Base-by-base conservation (phyloP, 2,113 vertebrate genomes). In the Dromas ardeola region DNA sequence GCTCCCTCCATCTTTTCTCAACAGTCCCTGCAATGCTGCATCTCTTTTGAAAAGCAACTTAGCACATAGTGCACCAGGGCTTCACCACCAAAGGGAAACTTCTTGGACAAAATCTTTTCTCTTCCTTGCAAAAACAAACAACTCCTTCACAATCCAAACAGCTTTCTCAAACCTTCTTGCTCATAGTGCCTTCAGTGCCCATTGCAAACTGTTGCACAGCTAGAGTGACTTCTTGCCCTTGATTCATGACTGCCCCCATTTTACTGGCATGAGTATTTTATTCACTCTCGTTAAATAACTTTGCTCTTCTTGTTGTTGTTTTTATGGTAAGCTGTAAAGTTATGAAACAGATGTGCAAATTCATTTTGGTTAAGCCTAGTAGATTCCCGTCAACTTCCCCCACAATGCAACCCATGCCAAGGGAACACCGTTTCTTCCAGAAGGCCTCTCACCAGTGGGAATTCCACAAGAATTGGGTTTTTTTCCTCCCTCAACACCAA, bases 391-490 rank as follows among this genome's bases (percentile, higher is more conserved):
- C n/a, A 88, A 15, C 27, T 73, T 83, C 40, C 34, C 5, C 50
- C 63, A 55, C 5, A 38, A 6, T 17, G 9, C 16, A 50, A 84
- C 23, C 32, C 16, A 20, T 42, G 67, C 59, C 71, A 86, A 66
- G n/a, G 25, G 17, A 78, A 25, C 5, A 53, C 4, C 4, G 0
- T 50, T 74, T 91, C 45, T 77, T 95, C 38, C 67, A 86, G 49
- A 61, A 86, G 8, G 5, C 6, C 19, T 90, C 53, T 86, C 36
- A 82, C 14, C 6, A 70, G 15, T 6, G 29, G 27, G 16, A 92
- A 90, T 63, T 14, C 30, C 20, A 10, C 12, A 76, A 56, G 36
- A 83, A 3, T 30, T 86, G 12, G 0, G 2, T 2, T 1, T n/a
- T 65, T 69, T 81, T 66, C 15, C 56, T 84, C 20, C 6, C 14